A percentile compares a stretch with the other conserved stretches of the same genome.
These are phyloP conservation scores for Engraulis encrasicolus DNA, from an alignment of 2,113 vertebrate genomes.

Conservation along the genomic window DNA sequence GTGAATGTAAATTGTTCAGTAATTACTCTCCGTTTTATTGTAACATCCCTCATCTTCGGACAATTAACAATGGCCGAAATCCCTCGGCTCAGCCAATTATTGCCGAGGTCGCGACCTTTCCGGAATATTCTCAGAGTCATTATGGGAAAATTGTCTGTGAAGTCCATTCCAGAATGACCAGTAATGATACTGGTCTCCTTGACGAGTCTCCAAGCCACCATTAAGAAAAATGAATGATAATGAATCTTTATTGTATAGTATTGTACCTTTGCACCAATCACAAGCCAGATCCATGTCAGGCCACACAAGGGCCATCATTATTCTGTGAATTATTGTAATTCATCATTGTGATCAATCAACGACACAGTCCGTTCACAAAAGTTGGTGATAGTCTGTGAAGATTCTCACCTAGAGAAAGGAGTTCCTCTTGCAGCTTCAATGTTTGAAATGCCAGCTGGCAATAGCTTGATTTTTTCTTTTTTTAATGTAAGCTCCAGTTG, in stretches of 20 bases:
- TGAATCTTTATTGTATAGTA: too few relatives aligned
- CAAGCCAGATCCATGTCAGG: neutral
- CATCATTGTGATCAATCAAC: neutral
- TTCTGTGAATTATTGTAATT: neutral
- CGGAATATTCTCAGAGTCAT: neutral
- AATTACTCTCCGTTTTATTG: neutral
- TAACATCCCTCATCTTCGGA: neutral
- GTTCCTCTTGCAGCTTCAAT: neutral
- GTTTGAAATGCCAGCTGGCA: too few relatives aligned
- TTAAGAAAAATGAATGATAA: neutral
- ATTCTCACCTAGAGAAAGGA: neutral
- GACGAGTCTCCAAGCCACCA: neutral
- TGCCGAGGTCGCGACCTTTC: neutral
- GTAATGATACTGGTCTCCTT: slow-evolving; percentile 8
- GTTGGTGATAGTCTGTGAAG: neutral
- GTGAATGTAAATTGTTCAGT: neutral
- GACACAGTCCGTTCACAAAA: neutral
- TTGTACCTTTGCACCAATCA: neutral
- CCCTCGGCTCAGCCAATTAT: slow-evolving; percentile 9
- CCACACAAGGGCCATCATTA: neutral
- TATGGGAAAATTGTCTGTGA: neutral
- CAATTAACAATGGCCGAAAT: slow-evolving; percentile 14
- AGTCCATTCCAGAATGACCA: slow-evolving; percentile 11
- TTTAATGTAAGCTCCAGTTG: too few relatives aligned
- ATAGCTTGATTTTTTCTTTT: too few relatives aligned